Percentiles rank a stretch among this genome's conserved stretches.
phyloP scores from a whole-genome alignment of 2,113 vertebrate genomes.

The Galbula dea region DNA sequence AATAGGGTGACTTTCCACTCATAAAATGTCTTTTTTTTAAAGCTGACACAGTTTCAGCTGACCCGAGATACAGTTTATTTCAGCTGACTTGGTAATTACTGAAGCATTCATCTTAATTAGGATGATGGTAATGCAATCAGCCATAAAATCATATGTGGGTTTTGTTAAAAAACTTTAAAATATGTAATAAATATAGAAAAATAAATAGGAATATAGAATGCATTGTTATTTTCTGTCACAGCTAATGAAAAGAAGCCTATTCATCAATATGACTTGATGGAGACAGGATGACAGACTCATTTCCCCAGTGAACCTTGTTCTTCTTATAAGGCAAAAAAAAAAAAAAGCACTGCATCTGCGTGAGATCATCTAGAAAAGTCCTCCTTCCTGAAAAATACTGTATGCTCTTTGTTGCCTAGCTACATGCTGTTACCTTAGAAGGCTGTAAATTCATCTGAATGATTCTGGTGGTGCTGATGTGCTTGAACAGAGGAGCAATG shows the following conservation, averaged over 20 bases:
- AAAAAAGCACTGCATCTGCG: not conserved
- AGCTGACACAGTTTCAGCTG: not conserved
- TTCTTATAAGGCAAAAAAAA: slow-evolving; percentile 54
- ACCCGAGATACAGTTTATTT: not conserved
- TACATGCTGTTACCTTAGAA: slow-evolving; percentile 64
- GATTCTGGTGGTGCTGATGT: not conserved
- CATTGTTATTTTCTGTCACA: not conserved
- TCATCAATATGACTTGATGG: not conserved
- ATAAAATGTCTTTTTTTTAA: not conserved
- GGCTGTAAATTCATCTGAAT: slow-evolving; percentile 38
- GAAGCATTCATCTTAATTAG: not conserved
- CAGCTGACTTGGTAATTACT: not conserved
- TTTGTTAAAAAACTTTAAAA: not conserved
- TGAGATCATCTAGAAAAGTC: slow-evolving; percentile 52
- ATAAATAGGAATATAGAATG: not conserved
- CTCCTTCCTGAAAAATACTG: slow-evolving; percentile 46
- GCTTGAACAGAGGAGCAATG: slow-evolving; percentile 2
- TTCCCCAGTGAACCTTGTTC: not conserved
- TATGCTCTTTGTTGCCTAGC: slow-evolving; percentile 61
- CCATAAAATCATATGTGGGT: not conserved
- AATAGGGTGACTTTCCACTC: not conserved
- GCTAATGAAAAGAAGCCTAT: not conserved
- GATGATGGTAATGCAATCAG: not conserved
- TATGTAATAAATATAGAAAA: not conserved
- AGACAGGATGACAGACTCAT: not conserved